Conservation (phyloP, 2,113 vertebrate genomes). For the Protomyctophum bolini region DNA sequence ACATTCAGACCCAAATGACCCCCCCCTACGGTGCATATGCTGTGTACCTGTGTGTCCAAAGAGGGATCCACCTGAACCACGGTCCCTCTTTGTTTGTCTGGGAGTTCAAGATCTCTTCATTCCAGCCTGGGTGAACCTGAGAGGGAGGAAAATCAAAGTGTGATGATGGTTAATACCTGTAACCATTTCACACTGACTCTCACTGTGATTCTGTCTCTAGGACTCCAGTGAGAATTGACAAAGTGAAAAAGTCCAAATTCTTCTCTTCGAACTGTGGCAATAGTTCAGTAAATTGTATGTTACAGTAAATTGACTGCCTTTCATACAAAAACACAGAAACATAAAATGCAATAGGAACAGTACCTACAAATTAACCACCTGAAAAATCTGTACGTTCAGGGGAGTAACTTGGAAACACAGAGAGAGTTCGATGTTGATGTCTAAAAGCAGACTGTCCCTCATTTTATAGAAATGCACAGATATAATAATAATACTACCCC, state of each 20-base stretch:
- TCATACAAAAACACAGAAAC: not conserved
- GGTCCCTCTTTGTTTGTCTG: slow-evolving; percentile 83
- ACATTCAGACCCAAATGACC: too few relatives aligned
- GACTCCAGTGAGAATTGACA: slow-evolving; percentile 45
- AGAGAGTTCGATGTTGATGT: slow-evolving; percentile 44
- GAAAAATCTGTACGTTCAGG: slow-evolving; percentile 46
- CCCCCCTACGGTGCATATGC: not conserved
- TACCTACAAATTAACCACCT: slow-evolving; percentile 29
- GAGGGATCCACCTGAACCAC: slow-evolving; percentile 86
- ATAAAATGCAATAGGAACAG: slow-evolving; percentile 4
- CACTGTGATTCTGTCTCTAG: slow-evolving; percentile 61
- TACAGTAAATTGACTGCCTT: not conserved
- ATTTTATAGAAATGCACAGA: slow-evolving; percentile 77
- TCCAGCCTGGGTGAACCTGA: slow-evolving; percentile 74
- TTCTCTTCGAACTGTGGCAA: slow-evolving; percentile 57
- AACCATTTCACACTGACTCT: slow-evolving; percentile 75
- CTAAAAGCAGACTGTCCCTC: slow-evolving; percentile 66
- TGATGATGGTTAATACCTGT: slow-evolving; percentile 66
- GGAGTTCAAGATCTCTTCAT: slow-evolving; percentile 86
- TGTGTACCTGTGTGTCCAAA: slow-evolving; percentile 49
- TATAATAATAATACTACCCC: slow-evolving; percentile 80
- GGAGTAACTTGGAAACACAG: slow-evolving; percentile 41
- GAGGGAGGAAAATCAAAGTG: slow-evolving; percentile 75
- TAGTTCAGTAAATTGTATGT: slow-evolving; percentile 33
- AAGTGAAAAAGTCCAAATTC: slow-evolving; percentile 55